Base-by-base conservation (phyloP, 2,888 invertebrate genomes). In the Pyrgus malvae region DNA sequence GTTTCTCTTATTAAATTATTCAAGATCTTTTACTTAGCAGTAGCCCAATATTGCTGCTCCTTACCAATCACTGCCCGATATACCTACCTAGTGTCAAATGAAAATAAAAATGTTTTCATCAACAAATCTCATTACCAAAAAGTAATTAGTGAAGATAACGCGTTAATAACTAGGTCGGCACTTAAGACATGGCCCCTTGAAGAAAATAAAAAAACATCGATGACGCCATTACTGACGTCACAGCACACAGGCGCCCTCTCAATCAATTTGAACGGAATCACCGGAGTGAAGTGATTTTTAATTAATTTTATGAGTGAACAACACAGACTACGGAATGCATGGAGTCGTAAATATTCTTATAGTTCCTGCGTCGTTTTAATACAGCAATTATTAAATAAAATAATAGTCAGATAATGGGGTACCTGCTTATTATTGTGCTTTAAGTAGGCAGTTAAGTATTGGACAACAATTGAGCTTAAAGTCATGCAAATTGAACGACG, bases 291-390 rank as follows among this genome's bases (percentile, higher is more conserved):
- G 89, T 86, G 88, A 87, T 88, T 89, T 87, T 89, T 88, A 88
- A 89, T 89, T 88, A 88, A 87, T 88, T 86, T 89, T 85, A 85
- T 88, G 86, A 83, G 80, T 81, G 83, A 84, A 77, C 83, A 75
- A 77, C 78, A 74, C 68, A 60, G 74, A 58, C 77, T 73, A 69
- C 33, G 9, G 44, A 42, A 56, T 55, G 40, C 27, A 44, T 75
- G 66, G 81, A 83, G 79, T 49, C 35, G 60, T 53, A 53, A 45
- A 53, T 16, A 48, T 11, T 19, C 5, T 12, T 29, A 25, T 48
- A 9, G 27, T 42, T 42, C 48, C 42, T 55, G 17, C 35, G 17
- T 35, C 11, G 33, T 19, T 40, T 27, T 16, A 29, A 41, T 33
- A 48, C 37, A 44, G 51, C 35, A 21, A 21, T 27, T 37, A 35